These are phyloP conservation scores for Yponomeuta malinellus DNA, from an alignment of 2,888 invertebrate species.

Conservation along the genomic window DNA sequence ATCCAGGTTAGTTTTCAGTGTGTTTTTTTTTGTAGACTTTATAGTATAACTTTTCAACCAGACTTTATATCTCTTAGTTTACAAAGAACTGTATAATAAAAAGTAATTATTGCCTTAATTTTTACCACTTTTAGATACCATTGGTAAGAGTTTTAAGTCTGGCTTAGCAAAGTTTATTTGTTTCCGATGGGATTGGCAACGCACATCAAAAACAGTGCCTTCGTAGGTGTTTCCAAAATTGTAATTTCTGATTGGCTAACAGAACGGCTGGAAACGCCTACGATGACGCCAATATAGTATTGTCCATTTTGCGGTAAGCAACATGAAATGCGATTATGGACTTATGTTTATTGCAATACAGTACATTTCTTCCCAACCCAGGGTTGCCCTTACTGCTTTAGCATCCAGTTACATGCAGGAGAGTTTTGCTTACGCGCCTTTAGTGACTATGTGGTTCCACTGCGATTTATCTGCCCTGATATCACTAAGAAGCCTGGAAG, in stretches of 20 bases:
- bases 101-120: neutral
- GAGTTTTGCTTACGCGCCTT: slow-evolving; percentile 6
- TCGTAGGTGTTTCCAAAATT: too few species aligned
- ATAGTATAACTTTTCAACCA: neutral
- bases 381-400: slow-evolving; percentile 35
- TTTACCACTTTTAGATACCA: neutral
- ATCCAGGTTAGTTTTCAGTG: slow-evolving; percentile 51
- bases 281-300: neutral
- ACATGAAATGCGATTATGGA: neutral
- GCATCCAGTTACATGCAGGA: slow-evolving; percentile 24
- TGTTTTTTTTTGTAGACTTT: neutral
- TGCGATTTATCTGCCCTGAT: neutral
- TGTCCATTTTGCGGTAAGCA: neutral
- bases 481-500: neutral
- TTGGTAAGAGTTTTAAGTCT: slow-evolving; percentile 9
- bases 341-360: slow-evolving; percentile 10
- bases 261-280: too few species aligned
- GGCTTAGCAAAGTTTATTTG: slow-evolving; percentile 19
- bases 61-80: neutral
- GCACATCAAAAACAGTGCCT: too few species aligned
- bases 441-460: neutral
- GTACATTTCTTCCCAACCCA: slow-evolving; percentile 31
- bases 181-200: too few species aligned
- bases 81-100: neutral
- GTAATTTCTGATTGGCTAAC: too few species aligned